phyloP scores from a whole-genome alignment of 2,888 invertebrate species.

The Altica lythri region DNA sequence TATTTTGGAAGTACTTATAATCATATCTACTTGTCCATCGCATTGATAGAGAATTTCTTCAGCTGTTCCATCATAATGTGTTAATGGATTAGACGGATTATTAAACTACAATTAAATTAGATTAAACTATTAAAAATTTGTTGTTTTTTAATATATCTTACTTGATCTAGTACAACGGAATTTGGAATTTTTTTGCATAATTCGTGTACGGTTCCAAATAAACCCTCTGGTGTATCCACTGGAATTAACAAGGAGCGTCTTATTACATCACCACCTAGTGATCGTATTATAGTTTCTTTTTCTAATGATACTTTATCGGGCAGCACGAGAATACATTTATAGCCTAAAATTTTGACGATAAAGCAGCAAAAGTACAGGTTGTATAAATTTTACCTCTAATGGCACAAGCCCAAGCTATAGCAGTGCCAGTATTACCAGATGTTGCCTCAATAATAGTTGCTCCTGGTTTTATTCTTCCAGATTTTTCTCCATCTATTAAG shows the following conservation, averaged over 20 bases:
- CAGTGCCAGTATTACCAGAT: too few species aligned
- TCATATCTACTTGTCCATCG: too few species aligned
- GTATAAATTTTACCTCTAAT: too few species aligned
- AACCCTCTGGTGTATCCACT: conserved; percentile 85
- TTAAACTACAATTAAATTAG: conserved; percentile 85
- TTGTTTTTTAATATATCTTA: too few species aligned
- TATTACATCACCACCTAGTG: conserved; percentile 93
- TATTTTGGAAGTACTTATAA: too few species aligned
- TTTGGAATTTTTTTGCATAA: conserved; percentile 86
- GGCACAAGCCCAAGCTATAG: too few species aligned
- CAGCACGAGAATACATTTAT: conserved; percentile 96
- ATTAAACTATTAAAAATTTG: too few species aligned
- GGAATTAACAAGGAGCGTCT: conserved; percentile 93
- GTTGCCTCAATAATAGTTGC: too few species aligned
- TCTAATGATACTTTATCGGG: conserved; percentile 99
- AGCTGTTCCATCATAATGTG: conserved; percentile 96
- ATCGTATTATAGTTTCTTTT: conserved; percentile 87
- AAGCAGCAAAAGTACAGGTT: too few species aligned
- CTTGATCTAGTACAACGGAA: conserved; percentile 92
- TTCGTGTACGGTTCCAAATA: conserved; percentile 85
- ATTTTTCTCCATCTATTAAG: too few species aligned
- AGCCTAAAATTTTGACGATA: conserved; percentile 63
- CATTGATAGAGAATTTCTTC: too few species aligned
- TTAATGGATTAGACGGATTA: conserved; percentile 93
- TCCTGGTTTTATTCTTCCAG: too few species aligned